Percentiles rank a stretch among this genome's conserved stretches.
Conservation (phyloP, 2,888 invertebrate genomes). For the Boloria selene region DNA sequence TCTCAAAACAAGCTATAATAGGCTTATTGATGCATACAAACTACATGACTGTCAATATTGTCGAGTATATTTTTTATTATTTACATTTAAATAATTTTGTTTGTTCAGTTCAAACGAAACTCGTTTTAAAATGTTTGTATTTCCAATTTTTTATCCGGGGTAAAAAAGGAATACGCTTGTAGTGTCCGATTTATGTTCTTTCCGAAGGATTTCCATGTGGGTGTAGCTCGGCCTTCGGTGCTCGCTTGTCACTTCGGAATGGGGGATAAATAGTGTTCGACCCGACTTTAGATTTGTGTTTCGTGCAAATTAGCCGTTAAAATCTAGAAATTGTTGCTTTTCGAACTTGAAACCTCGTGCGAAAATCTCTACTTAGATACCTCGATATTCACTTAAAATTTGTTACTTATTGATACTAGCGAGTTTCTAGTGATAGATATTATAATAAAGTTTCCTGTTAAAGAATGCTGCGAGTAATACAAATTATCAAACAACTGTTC, state of each 20-base stretch:
- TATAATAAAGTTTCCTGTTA: too few relatives aligned
- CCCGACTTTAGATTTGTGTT: conserved; percentile 45
- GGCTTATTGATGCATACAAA: conserved; percentile 14
- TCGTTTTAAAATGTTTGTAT: conserved; percentile 29
- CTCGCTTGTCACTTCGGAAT: conserved; percentile 42
- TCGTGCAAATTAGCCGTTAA: conserved; percentile 41
- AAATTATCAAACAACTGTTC: too few relatives aligned
- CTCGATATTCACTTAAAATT: not conserved
- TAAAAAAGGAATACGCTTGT: conserved; percentile 35
- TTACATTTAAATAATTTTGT: not conserved
- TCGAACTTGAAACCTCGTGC: conserved; percentile 7
- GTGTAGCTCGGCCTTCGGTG: conserved; percentile 46
- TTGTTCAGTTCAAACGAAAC: conserved; percentile 3
- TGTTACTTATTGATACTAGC: not conserved
- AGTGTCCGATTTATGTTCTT: conserved; percentile 46
- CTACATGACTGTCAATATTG: conserved; percentile 29
- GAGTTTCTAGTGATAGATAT: not conserved
- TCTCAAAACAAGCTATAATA: conserved; percentile 23
- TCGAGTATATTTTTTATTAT: conserved; percentile 3
- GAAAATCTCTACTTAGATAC: not conserved
- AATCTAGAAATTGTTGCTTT: conserved; percentile 22
- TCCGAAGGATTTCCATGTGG: conserved; percentile 46
- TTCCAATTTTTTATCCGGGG: conserved; percentile 32
- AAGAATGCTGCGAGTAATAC: too few relatives aligned
- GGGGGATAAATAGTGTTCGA: conserved; percentile 45